These are phyloP conservation scores for Pachymerium ferrugineum DNA, from an alignment of 2,888 invertebrate genomes.

Conservation along the genomic window DNA sequence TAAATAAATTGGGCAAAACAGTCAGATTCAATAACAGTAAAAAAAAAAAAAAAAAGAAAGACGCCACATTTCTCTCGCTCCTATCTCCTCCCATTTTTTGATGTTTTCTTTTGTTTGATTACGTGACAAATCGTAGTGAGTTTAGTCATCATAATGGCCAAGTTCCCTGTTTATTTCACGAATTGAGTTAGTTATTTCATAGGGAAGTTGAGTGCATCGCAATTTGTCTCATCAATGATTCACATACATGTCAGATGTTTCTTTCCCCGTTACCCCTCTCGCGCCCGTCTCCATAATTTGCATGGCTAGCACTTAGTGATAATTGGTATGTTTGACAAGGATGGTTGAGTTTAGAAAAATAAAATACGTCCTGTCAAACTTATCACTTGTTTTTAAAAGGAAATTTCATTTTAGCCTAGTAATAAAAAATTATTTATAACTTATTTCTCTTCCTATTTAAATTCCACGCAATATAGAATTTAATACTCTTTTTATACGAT, in stretches of 20 bases:
- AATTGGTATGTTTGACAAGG: not conserved
- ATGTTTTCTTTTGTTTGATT: not conserved
- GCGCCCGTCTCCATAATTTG: not conserved
- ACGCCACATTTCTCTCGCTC: no score
- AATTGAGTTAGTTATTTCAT: not conserved
- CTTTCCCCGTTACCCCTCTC: not conserved
- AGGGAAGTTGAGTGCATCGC: not conserved
- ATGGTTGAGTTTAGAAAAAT: not conserved
- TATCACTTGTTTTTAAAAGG: not conserved
- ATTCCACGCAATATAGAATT: no score
- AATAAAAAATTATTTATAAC: not conserved
- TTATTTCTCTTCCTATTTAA: not conserved
- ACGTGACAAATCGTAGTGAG: not conserved
- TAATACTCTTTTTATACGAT: no score
- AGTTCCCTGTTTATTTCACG: not conserved
- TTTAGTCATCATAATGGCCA: not conserved
- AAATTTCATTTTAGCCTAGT: not conserved
- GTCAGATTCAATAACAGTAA: no score
- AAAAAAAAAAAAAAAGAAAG: no score
- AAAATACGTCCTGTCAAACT: not conserved
- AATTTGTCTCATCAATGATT: constrained; percentile 18
- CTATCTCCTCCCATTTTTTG: no score
- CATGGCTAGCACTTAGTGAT: not conserved
- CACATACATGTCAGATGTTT: not conserved
- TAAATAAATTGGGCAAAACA: no score